phyloP scores from a whole-genome alignment of 2,797 vertebrate species.

The Potorous gilbertii region DNA sequence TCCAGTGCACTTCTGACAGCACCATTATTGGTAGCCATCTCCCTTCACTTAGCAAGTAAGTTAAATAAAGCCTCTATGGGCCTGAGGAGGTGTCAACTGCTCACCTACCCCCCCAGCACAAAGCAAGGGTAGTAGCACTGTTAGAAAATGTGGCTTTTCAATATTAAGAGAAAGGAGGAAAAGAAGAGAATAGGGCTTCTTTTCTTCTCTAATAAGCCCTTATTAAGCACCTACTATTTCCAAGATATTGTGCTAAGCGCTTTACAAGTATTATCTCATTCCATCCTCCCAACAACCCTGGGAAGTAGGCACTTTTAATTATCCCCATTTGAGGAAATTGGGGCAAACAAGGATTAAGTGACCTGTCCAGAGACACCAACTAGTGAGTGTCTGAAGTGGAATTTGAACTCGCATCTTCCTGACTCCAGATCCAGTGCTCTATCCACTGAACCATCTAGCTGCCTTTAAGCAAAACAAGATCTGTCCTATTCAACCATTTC shows the following conservation, averaged over 20 bases:
- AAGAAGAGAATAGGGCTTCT: background rate
- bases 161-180: background rate
- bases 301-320: background rate
- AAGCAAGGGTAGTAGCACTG: background rate
- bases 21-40: background rate
- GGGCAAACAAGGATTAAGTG: background rate
- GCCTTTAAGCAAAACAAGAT: background rate
- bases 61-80: no score
- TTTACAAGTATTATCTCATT: background rate
- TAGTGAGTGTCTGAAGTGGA: background rate
- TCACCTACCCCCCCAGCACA: background rate
- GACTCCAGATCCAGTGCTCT: background rate
- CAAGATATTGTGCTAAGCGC: background rate
- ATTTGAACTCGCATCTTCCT: background rate
- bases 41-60: no score
- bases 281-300: background rate
- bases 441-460: background rate
- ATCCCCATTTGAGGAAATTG: background rate
- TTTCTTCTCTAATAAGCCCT: background rate
- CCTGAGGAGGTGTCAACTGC: background rate
- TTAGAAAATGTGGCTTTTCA: background rate
- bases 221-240: background rate
- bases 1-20: background rate
- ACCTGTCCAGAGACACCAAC: background rate
- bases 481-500: background rate